phyloP scores from a whole-genome alignment of 2,888 invertebrate genomes.

The Theristus sp. region DNA sequence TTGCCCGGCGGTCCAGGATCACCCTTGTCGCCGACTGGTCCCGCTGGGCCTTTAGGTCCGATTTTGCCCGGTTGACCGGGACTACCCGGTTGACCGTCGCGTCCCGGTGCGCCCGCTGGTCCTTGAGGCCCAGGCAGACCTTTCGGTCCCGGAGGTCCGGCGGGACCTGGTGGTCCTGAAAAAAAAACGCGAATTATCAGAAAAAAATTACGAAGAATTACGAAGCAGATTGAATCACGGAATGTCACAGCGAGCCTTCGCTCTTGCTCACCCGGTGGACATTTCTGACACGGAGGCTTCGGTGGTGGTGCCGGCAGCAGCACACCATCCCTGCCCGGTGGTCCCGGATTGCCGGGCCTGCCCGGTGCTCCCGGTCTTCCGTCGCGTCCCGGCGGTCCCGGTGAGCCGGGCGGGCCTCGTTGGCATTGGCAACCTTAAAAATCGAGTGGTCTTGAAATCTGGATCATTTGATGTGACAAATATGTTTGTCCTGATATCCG shows the following conservation, averaged over 20 bases:
- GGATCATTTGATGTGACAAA: too few relatives aligned
- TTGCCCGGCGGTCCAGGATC: constrained; percentile 16
- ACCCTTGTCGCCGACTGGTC: constrained; percentile 14
- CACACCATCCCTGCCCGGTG: constrained; percentile 18
- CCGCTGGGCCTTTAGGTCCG: constrained; percentile 21
- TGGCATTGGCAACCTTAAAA: constrained; percentile 20
- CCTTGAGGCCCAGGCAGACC: constrained; percentile 20
- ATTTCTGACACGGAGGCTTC: constrained; percentile 28
- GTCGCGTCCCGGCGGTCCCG: constrained; percentile 18
- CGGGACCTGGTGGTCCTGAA: constrained; percentile 7
- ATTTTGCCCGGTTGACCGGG: constrained; percentile 19
- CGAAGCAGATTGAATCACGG: constrained; percentile 1
- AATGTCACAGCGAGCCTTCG: neutral
- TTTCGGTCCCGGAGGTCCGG: constrained; percentile 24
- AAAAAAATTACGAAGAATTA: too few relatives aligned
- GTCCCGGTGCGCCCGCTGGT: constrained; percentile 17
- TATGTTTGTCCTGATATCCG: too few relatives aligned
- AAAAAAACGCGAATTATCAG: neutral
- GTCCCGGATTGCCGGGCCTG: constrained; percentile 22
- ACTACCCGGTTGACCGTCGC: constrained; percentile 10
- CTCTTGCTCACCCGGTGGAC: constrained; percentile 9
- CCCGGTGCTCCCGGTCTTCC: constrained; percentile 23
- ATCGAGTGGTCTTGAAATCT: neutral
- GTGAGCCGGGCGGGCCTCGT: constrained; percentile 20
- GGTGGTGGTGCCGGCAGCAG: constrained; percentile 28